Evolutionary conservation across 2,888 invertebrate genomes (phyloP), one percentile per base, ranked within the genome.

Genomic region (Nymphalis urticae): DNA sequence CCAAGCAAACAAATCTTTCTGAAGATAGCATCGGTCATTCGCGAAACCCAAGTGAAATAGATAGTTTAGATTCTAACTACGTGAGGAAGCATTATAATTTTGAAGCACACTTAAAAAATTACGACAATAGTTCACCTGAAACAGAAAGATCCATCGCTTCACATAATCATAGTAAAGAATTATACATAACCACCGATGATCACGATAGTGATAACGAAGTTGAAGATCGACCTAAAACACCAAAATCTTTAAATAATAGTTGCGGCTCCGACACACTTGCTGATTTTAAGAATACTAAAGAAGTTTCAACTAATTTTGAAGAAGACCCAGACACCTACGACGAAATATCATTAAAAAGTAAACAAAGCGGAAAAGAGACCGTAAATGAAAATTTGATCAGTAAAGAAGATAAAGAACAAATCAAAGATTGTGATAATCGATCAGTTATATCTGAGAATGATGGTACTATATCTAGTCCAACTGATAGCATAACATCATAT

Each of bases 1-100:
- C 81, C 61, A 92, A 91, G 79, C 89, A 83, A 73, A 87, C 82
- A 64, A 88, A 89, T 75, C 81, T 88, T 64, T 90, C 91, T n/a
- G 92, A 93, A 84, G 93, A 92, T 71, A 92, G 92, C 72, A 88
- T 92, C 66, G 87, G 89, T 5, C 90, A 90, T 76, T 93, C 93
- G 19, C 88, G 91, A 21, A 93, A 93, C 73, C 93, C 91, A 50
- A 93, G 93, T 77, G 94, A 94, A 84, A 92, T 93, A 70, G 94
- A 94, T 77, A 94, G 94, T 80, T 85, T 94, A 76, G 94, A 94
- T 82, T 94, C 94, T 2, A 94, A 94, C 78, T 94, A 93, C 85
- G 93, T 94, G 54, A 89, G 94, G 76, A 94, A 93, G 81, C 92
- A 93, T 78, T 93, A 93, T 68, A 90, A 92, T 69, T 93, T 93